A percentile compares a stretch with the other conserved stretches of the same genome.
phyloP scores from a whole-genome alignment of 2,888 invertebrate species.

The Tetranychus piercei region DNA sequence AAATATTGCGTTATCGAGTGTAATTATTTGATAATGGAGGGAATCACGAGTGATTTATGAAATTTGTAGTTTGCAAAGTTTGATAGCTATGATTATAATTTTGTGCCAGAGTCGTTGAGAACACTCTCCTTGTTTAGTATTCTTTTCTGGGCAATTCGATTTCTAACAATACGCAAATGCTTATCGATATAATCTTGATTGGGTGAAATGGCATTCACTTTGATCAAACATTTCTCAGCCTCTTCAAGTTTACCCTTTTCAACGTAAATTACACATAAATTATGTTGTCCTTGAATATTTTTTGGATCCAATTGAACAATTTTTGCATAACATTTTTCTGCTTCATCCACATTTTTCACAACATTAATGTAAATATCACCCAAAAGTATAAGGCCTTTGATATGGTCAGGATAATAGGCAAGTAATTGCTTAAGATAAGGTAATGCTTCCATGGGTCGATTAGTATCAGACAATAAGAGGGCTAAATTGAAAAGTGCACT shows the following conservation, averaged over 20 bases:
- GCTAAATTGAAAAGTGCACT: constrained; percentile 89
- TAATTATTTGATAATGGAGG: too few relatives aligned
- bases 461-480: constrained; percentile 64
- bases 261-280: constrained; percentile 84
- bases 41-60: too few relatives aligned
- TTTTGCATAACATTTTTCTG: constrained; percentile 77
- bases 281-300: constrained; percentile 84
- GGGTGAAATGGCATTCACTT: constrained; percentile 55
- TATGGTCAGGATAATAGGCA: constrained; percentile 67
- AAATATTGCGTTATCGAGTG: too few relatives aligned
- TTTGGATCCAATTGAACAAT: constrained; percentile 69
- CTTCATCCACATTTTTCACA: constrained; percentile 78
- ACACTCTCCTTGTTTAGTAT: neutral
- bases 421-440: constrained; percentile 72
- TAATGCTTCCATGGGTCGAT: constrained; percentile 71
- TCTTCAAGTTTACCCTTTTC: constrained; percentile 66
- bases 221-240: constrained; percentile 64
- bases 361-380: constrained; percentile 92
- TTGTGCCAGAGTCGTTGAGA: neutral
- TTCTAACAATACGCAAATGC: constrained; percentile 70
- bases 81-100: too few relatives aligned
- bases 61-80: too few relatives aligned
- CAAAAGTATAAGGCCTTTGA: constrained; percentile 75
- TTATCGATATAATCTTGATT: constrained; percentile 73
- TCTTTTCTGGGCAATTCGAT: constrained; percentile 37